Conservation (phyloP, 2,113 vertebrate genomes). For the Bostrychus sinensis region DNA sequence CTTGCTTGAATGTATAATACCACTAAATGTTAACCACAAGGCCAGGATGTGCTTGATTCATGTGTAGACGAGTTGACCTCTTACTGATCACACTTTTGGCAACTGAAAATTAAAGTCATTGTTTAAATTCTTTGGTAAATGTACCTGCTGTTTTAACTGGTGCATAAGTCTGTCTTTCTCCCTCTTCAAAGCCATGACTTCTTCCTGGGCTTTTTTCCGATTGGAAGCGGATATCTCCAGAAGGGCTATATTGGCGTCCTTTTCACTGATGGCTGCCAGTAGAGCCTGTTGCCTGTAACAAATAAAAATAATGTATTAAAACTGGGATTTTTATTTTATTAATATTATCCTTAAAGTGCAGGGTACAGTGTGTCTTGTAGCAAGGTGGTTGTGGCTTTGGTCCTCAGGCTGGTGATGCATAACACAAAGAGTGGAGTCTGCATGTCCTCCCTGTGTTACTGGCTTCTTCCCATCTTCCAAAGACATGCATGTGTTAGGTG, state of each 20-base stretch:
- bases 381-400: no score
- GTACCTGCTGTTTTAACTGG: constrained; percentile 97
- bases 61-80: constrained; percentile 21
- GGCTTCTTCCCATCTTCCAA: no score
- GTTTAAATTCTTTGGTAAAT: constrained; percentile 22
- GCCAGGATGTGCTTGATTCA: constrained; percentile 42
- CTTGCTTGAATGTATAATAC: constrained; percentile 41
- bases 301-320: constrained; percentile 3
- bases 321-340: background rate
- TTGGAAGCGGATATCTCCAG: constrained; percentile 93
- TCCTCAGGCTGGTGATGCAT: no score
- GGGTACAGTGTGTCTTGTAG: no score
- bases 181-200: constrained; percentile 92
- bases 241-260: constrained; percentile 96
- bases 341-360: no score
- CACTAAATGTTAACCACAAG: constrained; percentile 47
- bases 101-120: constrained; percentile 34
- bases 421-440: no score
- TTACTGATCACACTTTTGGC: constrained; percentile 9
- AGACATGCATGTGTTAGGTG: no score
- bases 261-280: constrained; percentile 96
- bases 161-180: constrained; percentile 96
- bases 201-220: constrained; percentile 93
- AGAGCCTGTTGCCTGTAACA: constrained; percentile 90
- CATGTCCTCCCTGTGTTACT: no score